Evolutionary conservation across 2,888 invertebrate species (phyloP).

Genomic region (Magallana nippona): DNA sequence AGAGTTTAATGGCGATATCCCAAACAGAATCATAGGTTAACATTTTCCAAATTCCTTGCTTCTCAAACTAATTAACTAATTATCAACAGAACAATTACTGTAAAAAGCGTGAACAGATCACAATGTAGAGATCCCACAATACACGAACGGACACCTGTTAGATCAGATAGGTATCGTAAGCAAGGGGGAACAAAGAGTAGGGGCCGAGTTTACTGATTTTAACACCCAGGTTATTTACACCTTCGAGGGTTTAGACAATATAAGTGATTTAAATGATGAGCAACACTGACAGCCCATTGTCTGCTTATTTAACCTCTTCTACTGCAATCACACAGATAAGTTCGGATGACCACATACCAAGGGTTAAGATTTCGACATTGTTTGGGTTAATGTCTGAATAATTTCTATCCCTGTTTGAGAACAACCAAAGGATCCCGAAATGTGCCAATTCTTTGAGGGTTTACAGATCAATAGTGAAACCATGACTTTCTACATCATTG

Average conservation of each 20-base stretch:
- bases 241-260: conserved; percentile 15
- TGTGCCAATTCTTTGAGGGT: background rate
- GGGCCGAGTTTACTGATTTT: background rate
- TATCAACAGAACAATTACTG: too few species aligned
- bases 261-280: conserved; percentile 31
- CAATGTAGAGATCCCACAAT: too few species aligned
- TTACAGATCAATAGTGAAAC: background rate
- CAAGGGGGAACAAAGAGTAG: background rate
- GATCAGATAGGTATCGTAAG: background rate
- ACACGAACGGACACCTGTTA: background rate
- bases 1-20: too few species aligned
- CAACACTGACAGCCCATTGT: background rate
- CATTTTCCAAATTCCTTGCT: too few species aligned
- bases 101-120: background rate
- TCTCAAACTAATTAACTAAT: too few species aligned
- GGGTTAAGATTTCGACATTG: conserved; percentile 17
- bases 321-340: background rate
- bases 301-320: conserved; percentile 12
- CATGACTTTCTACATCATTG: background rate
- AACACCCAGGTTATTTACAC: conserved; percentile 23
- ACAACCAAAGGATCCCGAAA: background rate
- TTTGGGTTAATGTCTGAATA: background rate
- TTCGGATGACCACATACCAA: background rate
- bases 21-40: too few species aligned
- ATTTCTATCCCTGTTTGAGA: background rate